Percentiles rank a stretch among this genome's conserved stretches.
These are phyloP conservation scores for Taenioides sp. DNA, from an alignment of 2,797 vertebrate species.

Conservation along the genomic window DNA sequence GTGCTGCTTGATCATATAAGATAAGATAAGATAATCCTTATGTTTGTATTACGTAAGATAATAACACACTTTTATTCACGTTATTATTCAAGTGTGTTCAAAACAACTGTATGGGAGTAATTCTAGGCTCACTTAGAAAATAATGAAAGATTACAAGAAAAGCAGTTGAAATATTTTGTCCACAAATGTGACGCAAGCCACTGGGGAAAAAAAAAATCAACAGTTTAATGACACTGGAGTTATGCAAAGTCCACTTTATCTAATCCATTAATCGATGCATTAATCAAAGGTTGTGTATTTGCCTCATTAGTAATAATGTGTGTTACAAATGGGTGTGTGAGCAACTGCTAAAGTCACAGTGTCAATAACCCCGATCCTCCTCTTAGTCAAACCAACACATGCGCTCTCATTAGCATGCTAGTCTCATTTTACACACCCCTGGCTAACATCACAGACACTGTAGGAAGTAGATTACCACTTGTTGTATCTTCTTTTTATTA, in stretches of 20 bases:
- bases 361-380: constrained; percentile 30
- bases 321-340: constrained; percentile 50
- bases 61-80: no score
- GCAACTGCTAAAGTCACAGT: constrained; percentile 49
- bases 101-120: no score
- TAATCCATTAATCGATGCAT: neutral
- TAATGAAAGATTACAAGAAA: no score
- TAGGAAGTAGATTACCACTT: neutral
- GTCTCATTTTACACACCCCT: neutral
- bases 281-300: constrained; percentile 9
- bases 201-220: no score
- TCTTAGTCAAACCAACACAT: constrained; percentile 25
- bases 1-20: no score
- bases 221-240: neutral
- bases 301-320: constrained; percentile 24
- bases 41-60: no score
- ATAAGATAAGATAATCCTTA: no score
- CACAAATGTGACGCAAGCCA: no score
- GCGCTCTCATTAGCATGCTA: neutral
- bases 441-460: neutral
- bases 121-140: no score
- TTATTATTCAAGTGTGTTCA: no score
- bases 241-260: neutral
- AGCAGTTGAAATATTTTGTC: no score
- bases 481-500: neutral